phyloP scores from a whole-genome alignment of 1,140 invertebrate genomes.

The Ceratoteleas bidentatus region DNA sequence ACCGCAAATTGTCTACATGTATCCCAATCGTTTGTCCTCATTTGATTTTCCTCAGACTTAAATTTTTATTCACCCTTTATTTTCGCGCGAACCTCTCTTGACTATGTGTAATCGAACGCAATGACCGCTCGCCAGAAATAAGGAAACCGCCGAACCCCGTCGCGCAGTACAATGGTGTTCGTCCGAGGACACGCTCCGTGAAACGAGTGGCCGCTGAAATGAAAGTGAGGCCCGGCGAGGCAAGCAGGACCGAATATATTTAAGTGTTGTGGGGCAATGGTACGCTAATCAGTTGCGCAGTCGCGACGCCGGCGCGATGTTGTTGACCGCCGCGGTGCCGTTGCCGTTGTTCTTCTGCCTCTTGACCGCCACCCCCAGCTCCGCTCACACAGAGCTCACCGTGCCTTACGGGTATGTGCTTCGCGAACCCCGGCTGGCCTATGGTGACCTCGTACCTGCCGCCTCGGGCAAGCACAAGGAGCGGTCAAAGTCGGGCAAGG shows the following conservation, averaged over 20 bases:
- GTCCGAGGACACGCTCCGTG: neutral
- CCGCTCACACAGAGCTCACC: slow-evolving; percentile 8
- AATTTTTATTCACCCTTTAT: too few species aligned
- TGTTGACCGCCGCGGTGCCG: slow-evolving; percentile 41
- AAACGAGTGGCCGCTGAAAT: slow-evolving; percentile 23
- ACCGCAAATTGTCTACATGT: too few species aligned
- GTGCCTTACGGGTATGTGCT: neutral
- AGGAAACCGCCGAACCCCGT: too few species aligned
- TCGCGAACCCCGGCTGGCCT: slow-evolving; percentile 61
- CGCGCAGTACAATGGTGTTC: too few species aligned
- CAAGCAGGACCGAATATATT: slow-evolving; percentile 60
- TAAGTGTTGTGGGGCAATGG: slow-evolving; percentile 54
- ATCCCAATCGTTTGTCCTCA: too few species aligned
- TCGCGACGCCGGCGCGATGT: slow-evolving; percentile 44
- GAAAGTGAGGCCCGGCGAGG: slow-evolving; percentile 54
- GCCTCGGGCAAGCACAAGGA: slow-evolving; percentile 81
- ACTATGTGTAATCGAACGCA: too few species aligned
- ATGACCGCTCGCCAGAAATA: too few species aligned
- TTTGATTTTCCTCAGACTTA: too few species aligned
- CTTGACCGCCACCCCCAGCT: slow-evolving; percentile 28
- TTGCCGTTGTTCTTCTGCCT: slow-evolving; percentile 43
- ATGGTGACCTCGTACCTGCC: slow-evolving; percentile 76
- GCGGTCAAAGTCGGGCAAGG: slow-evolving; percentile 84
- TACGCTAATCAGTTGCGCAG: slow-evolving; percentile 60
- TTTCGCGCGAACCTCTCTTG: too few species aligned